Conservation (phyloP, 2,113 vertebrate genomes). For the Podocnemis expansa region DNA sequence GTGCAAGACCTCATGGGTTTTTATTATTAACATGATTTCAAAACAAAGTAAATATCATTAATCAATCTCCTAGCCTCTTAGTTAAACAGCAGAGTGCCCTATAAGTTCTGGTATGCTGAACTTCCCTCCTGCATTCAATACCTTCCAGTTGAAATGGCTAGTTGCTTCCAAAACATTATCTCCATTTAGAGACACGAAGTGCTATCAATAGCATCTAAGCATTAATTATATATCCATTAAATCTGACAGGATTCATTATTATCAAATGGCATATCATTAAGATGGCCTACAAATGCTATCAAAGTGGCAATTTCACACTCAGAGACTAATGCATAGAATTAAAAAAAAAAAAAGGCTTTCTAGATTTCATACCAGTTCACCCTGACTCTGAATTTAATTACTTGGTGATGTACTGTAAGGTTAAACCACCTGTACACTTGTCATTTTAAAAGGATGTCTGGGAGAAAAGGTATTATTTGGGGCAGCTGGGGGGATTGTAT, state of each 20-base stretch:
- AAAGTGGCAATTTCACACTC: constrained; percentile 38
- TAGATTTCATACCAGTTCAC: neutral
- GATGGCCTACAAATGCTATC: constrained; percentile 20
- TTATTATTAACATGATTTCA: neutral
- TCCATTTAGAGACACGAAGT: neutral
- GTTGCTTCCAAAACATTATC: constrained; percentile 38
- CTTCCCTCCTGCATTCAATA: neutral
- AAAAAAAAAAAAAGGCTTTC: neutral
- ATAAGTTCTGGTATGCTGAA: neutral
- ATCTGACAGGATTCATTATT: constrained; percentile 68
- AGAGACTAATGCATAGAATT: constrained; percentile 37
- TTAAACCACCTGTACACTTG: neutral
- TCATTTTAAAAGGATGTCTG: neutral
- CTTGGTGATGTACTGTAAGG: neutral
- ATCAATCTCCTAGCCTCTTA: neutral
- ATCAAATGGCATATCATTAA: constrained; percentile 64
- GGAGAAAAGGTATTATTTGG: neutral
- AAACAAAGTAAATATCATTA: neutral
- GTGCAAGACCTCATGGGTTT: neutral
- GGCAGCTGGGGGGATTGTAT: too few species aligned
- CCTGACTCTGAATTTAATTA: neutral
- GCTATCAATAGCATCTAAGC: constrained; percentile 53
- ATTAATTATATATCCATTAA: constrained; percentile 77
- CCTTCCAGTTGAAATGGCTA: constrained; percentile 46
- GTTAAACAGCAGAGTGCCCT: neutral